A percentile compares a stretch with the other conserved stretches of the same genome.
These are phyloP conservation scores for Autographa pulchrina DNA, from an alignment of 2,888 invertebrate species.

Conservation along the genomic window DNA sequence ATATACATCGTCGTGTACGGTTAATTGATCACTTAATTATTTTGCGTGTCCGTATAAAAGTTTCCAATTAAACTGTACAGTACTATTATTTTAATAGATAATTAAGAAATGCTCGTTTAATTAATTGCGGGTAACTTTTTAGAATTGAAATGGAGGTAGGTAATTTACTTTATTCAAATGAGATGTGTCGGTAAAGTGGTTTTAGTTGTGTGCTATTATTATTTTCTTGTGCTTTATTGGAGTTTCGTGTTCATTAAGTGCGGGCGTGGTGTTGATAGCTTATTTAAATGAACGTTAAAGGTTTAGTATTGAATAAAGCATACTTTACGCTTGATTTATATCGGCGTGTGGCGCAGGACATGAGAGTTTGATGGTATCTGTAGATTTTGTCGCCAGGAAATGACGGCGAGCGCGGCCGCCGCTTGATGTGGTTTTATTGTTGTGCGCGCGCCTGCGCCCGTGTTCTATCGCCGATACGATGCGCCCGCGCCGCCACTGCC, in stretches of 20 bases:
- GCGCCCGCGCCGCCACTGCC: constrained; percentile 76
- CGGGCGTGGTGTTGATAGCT: constrained; percentile 77
- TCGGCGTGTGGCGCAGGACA: constrained; percentile 73
- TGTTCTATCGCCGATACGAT: constrained; percentile 80
- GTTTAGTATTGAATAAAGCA: constrained; percentile 68
- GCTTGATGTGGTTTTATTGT: constrained; percentile 79
- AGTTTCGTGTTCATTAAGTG: constrained; percentile 84
- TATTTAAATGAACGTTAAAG: constrained; percentile 83
- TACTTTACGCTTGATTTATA: constrained; percentile 82
- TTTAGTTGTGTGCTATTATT: constrained; percentile 87
- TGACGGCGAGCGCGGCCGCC: constrained; percentile 72
- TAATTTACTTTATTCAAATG: constrained; percentile 88
- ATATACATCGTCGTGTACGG: constrained; percentile 79
- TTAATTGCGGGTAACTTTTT: constrained; percentile 83
- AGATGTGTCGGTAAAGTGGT: constrained; percentile 82
- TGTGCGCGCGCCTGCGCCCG: constrained; percentile 70
- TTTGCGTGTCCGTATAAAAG: constrained; percentile 84
- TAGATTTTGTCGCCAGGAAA: constrained; percentile 87
- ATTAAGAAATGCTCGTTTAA: constrained; percentile 85
- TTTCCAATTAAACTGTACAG: constrained; percentile 83
- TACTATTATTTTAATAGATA: constrained; percentile 87
- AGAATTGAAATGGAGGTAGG: constrained; percentile 72
- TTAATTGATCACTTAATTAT: constrained; percentile 89
- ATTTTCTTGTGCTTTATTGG: constrained; percentile 86
- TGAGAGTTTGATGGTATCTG: constrained; percentile 83